phyloP scores from a whole-genome alignment of 2,113 vertebrate genomes.

The Nycticorax nycticorax region DNA sequence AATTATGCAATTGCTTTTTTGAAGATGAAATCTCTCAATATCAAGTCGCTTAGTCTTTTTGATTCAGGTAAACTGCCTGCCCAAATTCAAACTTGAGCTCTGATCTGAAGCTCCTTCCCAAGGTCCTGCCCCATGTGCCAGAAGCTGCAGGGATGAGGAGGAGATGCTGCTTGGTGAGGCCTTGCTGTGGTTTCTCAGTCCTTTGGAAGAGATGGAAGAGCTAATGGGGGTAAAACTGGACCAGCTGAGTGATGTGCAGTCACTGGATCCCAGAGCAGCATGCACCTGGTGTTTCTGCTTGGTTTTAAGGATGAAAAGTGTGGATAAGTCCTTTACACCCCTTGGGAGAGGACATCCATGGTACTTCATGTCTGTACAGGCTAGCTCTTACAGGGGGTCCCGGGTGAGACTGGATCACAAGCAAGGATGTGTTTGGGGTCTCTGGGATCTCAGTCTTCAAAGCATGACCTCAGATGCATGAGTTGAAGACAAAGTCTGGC shows the following conservation, averaged over 20 bases:
- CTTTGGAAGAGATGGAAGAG: neutral
- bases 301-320: neutral
- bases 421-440: neutral
- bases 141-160: neutral
- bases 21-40: neutral
- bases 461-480: neutral
- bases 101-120: neutral
- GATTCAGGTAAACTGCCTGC: neutral
- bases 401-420: neutral
- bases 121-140: fast-evolving
- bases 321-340: neutral
- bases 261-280: neutral
- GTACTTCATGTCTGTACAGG: neutral
- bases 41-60: neutral
- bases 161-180: neutral
- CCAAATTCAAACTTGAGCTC: neutral
- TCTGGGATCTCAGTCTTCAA: neutral
- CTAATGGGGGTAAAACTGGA: neutral
- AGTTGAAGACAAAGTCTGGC: neutral
- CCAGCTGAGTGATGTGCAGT: neutral
- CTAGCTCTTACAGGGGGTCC: neutral
- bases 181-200: neutral
- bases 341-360: neutral
- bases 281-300: neutral
- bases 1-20: neutral